Evolutionary conservation across 35 echinoderm and acorn worm species (phyloP).

Genomic region (Anneissia japonica): DNA sequence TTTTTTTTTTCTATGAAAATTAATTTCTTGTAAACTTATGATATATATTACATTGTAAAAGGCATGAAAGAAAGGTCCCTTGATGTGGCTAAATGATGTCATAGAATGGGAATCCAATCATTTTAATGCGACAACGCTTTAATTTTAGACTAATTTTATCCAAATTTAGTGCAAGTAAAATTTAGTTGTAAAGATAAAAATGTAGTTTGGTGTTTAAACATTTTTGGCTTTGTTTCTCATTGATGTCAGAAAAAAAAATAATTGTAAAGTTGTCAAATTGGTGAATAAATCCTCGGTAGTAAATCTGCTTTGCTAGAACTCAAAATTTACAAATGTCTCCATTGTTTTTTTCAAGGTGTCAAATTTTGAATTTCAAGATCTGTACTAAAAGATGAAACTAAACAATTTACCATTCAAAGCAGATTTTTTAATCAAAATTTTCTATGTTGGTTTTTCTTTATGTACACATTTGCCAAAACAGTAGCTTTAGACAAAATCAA

Average conservation of each 20-base stretch:
- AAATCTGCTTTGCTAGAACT: neutral
- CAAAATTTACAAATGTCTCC: neutral
- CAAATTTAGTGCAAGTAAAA: neutral
- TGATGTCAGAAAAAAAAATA: neutral
- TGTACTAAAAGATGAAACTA: neutral
- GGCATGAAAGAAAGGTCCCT: neutral
- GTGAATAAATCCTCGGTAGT: neutral
- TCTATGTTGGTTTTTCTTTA: no score
- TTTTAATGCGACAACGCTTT: neutral
- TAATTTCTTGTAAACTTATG: neutral
- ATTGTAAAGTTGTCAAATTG: constrained; percentile 2
- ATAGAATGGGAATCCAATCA: neutral
- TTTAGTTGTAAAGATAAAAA: neutral
- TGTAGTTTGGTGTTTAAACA: neutral
- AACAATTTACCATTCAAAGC: neutral
- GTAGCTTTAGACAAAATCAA: neutral
- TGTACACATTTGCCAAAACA: neutral
- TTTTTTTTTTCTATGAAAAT: neutral
- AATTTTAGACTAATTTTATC: neutral
- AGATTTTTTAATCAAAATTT: neutral
- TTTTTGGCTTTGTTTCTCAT: neutral
- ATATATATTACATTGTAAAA: neutral
- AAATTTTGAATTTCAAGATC: neutral
- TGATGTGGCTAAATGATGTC: neutral
- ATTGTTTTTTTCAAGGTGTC: neutral